A percentile compares a stretch with the other conserved stretches of the same genome.
phyloP scores from a whole-genome alignment of 1,140 invertebrate genomes.

The Akabosia matsudoensis region DNA sequence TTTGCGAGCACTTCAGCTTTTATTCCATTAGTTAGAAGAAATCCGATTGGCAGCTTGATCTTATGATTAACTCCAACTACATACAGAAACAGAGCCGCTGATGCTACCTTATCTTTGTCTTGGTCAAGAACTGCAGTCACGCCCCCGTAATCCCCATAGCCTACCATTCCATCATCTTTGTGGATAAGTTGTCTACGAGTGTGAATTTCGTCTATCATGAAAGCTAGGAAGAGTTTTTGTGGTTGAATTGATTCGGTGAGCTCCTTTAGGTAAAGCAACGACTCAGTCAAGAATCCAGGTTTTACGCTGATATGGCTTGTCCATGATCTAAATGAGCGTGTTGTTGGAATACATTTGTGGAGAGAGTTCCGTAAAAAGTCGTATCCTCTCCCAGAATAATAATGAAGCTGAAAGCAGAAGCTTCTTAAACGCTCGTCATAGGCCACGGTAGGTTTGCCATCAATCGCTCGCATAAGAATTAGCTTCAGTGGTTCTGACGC shows the following conservation, averaged over 20 bases:
- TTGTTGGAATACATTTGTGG: neutral
- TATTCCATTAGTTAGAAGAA: conserved; percentile 18
- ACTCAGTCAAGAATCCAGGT: neutral
- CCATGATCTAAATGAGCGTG: neutral
- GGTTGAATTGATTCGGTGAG: neutral
- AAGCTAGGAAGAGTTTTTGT: neutral
- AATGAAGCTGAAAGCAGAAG: neutral
- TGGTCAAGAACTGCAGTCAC: neutral
- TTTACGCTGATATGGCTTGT: neutral
- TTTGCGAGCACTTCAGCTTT: neutral
- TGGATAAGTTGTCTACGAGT: neutral
- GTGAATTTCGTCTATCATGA: conserved; percentile 2
- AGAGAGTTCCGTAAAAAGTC: no score
- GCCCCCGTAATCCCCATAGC: conserved; percentile 20
- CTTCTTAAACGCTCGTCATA: neutral
- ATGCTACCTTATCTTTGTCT: neutral
- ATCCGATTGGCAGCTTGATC: neutral
- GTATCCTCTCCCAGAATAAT: no score
- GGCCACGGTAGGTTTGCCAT: neutral
- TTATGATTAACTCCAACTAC: neutral
- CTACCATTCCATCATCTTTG: neutral
- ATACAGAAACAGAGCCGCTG: neutral
- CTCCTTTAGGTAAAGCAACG: neutral
- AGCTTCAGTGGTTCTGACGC: neutral
- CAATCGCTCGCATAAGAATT: neutral